A percentile compares a stretch with the other conserved stretches of the same genome.
Conservation (phyloP, 2,113 vertebrate genomes). For the Leuciscus idus region DNA sequence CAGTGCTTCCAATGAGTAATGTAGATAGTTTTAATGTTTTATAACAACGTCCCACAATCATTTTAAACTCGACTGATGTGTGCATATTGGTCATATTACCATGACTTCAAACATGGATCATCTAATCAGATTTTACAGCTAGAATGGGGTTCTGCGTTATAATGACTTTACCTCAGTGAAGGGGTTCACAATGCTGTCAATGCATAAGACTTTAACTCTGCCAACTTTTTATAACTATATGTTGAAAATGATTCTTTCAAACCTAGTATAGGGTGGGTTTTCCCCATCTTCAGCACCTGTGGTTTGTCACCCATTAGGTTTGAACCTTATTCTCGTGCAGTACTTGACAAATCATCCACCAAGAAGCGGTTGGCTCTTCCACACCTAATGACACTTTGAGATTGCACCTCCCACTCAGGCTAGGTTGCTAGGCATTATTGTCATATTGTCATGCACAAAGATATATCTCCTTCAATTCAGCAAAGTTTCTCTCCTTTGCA, state of each 20-base stretch:
- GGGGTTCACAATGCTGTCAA: background rate
- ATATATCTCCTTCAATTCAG: background rate
- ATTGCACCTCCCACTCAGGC: conserved; percentile 55
- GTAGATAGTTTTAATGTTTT: background rate
- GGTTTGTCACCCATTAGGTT: conserved; percentile 12
- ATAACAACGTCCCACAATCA: background rate
- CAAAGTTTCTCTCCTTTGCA: conserved; percentile 33
- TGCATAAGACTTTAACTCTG: background rate
- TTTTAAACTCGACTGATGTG: background rate
- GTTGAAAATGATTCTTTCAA: background rate
- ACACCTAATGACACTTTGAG: conserved; percentile 46
- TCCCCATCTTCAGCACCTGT: background rate
- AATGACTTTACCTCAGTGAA: background rate
- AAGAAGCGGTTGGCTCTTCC: conserved; percentile 43
- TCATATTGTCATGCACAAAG: conserved; percentile 47
- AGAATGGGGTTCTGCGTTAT: background rate
- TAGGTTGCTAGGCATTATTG: conserved; percentile 55
- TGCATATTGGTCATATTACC: background rate
- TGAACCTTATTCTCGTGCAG: conserved; percentile 19
- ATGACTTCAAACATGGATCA: background rate
- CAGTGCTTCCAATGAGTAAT: background rate
- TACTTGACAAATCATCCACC: conserved; percentile 43
- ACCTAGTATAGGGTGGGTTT: background rate
- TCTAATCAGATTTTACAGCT: background rate
- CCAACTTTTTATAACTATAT: background rate